Percentiles rank a stretch among this genome's conserved stretches.
phyloP scores from a whole-genome alignment of 1,140 invertebrate genomes.

The Drosophila willistoni region DNA sequence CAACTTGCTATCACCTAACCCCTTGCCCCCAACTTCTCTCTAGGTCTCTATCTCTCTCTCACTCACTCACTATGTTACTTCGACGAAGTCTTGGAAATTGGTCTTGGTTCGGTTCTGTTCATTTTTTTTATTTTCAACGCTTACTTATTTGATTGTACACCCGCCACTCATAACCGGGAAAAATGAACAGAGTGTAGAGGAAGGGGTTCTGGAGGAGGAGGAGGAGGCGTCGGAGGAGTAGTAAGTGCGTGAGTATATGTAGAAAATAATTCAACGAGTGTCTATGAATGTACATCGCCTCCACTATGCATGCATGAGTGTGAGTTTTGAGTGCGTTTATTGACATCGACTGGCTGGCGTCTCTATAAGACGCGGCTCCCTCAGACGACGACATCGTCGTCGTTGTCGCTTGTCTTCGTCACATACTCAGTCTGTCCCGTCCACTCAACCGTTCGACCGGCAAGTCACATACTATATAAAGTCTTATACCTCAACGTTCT shows the following conservation, averaged over 20 bases:
- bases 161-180: slow-evolving; percentile 53
- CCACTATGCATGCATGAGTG: slow-evolving; percentile 19
- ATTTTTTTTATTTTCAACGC: slow-evolving; percentile 42
- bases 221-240: no score
- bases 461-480: slow-evolving; percentile 8
- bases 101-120: slow-evolving; percentile 37
- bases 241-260: slow-evolving; percentile 52
- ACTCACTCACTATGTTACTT: slow-evolving; percentile 14
- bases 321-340: slow-evolving; percentile 52
- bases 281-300: slow-evolving; percentile 10
- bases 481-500: not conserved
- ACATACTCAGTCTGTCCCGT: not conserved
- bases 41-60: not conserved
- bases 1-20: slow-evolving; percentile 37
- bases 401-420: not conserved
- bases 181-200: not conserved
- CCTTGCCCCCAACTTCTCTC: not conserved
- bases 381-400: slow-evolving; percentile 35
- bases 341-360: slow-evolving; percentile 56
- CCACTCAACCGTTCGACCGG: not conserved
- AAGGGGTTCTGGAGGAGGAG: no score
- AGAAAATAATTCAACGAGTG: slow-evolving; percentile 40
- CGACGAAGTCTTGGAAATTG: slow-evolving; percentile 28
- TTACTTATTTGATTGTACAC: slow-evolving; percentile 53
- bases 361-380: slow-evolving; percentile 24